phyloP scores from a whole-genome alignment of 2,888 invertebrate genomes.

The Eurytoma californica region DNA sequence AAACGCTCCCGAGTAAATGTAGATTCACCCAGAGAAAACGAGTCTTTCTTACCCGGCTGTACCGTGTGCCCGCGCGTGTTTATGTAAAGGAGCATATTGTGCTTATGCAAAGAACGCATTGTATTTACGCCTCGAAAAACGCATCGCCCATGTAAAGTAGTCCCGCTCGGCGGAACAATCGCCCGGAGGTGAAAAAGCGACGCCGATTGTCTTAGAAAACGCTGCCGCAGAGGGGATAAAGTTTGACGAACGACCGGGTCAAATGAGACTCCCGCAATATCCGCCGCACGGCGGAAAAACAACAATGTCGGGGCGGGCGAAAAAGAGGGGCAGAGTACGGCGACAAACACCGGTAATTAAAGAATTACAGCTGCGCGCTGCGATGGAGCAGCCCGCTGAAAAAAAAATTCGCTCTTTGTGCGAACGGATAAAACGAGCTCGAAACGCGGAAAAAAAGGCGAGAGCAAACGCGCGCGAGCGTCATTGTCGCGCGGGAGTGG shows the following conservation, averaged over 20 bases:
- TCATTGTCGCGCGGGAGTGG: constrained; percentile 43
- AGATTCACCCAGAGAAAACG: constrained; percentile 40
- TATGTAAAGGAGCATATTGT: constrained; percentile 57
- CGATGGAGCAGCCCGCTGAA: too few species aligned
- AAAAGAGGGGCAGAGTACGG: constrained; percentile 35
- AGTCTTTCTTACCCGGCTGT: constrained; percentile 13
- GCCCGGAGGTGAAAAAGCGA: constrained; percentile 6
- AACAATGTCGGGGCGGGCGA: not conserved
- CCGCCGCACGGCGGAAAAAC: not conserved
- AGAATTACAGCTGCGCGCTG: constrained; percentile 30
- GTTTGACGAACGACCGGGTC: not conserved
- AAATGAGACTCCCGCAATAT: constrained; percentile 16
- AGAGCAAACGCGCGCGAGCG: constrained; percentile 25
- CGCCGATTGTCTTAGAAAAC: constrained; percentile 15
- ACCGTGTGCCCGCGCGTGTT: constrained; percentile 17
- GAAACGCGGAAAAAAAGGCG: not conserved
- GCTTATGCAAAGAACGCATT: constrained; percentile 60
- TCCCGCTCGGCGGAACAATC: constrained; percentile 14
- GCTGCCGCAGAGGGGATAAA: not conserved
- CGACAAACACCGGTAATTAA: constrained; percentile 54
- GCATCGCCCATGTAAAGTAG: constrained; percentile 44
- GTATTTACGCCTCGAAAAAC: constrained; percentile 51
- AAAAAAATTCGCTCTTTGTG: not conserved
- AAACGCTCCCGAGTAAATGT: constrained; percentile 25
- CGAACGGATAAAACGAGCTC: not conserved